Evolutionary conservation across 1,140 invertebrate species (phyloP), one percentile per base, ranked within the genome.

Genomic region (Cydia amplana): DNA sequence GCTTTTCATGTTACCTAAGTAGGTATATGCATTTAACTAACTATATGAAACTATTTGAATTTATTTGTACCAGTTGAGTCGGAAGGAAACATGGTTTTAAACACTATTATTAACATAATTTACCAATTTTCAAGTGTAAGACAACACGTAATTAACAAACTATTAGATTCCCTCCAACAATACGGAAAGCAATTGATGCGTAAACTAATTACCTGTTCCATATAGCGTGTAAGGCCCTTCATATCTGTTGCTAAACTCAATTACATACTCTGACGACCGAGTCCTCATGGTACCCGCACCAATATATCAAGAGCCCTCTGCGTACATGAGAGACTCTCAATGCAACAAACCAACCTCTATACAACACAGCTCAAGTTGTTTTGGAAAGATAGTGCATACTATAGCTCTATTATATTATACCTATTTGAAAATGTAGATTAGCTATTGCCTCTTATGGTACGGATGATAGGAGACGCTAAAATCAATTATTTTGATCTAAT

Each of bases 371-470:
- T 80, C 89, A 78, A 72, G 28, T 55, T 75, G 74, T 43, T 79
- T 55, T 87, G 82, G 89, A 79, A 75, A 77, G 70, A 74, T 81
- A 79, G 82, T 76, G 51, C 43, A 64, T 82, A 63, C 75, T 83
- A 78, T 83, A 78, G 80, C 83, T 32, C 32, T 87, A 88, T 88
- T 87, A 85, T 83, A 80, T 80, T 85, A 80, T 87, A 60, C 55
- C 20, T 60, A 88, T 90, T 91, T 89, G 86, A 87, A 82, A 87
- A 92, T 87, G 88, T 86, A 92, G 89, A 91, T 92, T 91, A 90
- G 85, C 80, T 91, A 88, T 89, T 84, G 83, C 83, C 83, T 86
- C 87, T 87, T 86, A 83, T 85, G 82, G 75, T 79, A 81, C 79
- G 79, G 77, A 55, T 43, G 70, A 80, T 79, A 77, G 81, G 84